A percentile compares a stretch with the other conserved stretches of the same genome.
Evolutionary conservation across 2,113 vertebrate genomes (phyloP).

Genomic region (Vidua chalybeata): DNA sequence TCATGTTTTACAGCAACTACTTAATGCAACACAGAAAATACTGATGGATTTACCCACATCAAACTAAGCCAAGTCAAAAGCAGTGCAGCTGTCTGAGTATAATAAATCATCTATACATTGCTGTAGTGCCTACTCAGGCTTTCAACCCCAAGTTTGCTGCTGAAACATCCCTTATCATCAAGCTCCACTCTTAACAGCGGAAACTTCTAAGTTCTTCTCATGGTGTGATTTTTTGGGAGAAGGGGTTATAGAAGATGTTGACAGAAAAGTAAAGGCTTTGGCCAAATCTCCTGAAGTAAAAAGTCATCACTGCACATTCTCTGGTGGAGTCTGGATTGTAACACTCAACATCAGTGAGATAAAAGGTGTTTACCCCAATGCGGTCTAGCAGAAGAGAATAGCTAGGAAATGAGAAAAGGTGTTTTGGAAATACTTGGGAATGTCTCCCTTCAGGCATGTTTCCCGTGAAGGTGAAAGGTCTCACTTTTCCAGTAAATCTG

Average conservation of each 20-base stretch:
- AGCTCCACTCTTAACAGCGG: background rate
- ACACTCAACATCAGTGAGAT: background rate
- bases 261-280: background rate
- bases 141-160: background rate
- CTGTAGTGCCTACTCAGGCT: background rate
- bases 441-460: constrained; percentile 47
- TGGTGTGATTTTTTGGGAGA: background rate
- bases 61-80: constrained; percentile 33
- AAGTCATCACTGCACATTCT: background rate
- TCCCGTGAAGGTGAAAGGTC: constrained; percentile 29
- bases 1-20: background rate
- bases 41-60: background rate
- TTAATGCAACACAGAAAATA: background rate
- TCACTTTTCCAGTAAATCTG: constrained; percentile 24
- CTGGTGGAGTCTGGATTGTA: background rate
- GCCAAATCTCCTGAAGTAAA: background rate
- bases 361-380: constrained; percentile 43
- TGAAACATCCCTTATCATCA: constrained; percentile 12
- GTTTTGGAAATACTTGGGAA: constrained; percentile 54
- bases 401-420: constrained; percentile 61
- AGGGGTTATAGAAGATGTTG: background rate
- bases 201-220: background rate
- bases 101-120: constrained; percentile 7
- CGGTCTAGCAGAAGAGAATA: constrained; percentile 12
- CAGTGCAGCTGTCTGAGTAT: background rate